Conservation (phyloP, 2,113 vertebrate species). For the Entomyzon cyanotis region DNA sequence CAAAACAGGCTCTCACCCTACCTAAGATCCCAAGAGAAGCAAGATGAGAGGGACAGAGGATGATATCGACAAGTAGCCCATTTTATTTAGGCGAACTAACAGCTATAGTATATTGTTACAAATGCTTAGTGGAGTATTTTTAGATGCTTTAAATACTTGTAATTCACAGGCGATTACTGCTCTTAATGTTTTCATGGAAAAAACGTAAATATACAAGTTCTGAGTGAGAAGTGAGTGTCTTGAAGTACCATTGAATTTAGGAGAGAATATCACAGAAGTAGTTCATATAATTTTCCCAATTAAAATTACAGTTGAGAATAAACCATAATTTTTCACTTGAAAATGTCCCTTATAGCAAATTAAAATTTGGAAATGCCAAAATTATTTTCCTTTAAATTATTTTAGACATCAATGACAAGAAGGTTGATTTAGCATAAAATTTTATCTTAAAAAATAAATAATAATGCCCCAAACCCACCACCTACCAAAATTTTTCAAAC, state of each 20-base stretch:
- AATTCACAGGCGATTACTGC: neutral
- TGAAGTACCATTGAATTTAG: neutral
- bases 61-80: neutral
- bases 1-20: neutral
- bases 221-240: neutral
- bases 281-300: neutral
- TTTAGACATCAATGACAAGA: neutral
- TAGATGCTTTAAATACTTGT: neutral
- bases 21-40: neutral
- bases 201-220: neutral
- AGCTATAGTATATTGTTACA: neutral
- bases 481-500: neutral
- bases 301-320: neutral
- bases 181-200: no score
- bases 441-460: neutral
- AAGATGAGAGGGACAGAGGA: neutral
- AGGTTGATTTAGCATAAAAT: neutral
- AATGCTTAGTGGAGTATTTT: neutral
- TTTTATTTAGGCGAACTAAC: neutral
- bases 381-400: neutral
- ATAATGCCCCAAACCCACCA: neutral
- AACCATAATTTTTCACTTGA: neutral
- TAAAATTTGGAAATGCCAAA: neutral
- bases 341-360: neutral
- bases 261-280: neutral